These are phyloP conservation scores for Synanthedon formicaeformis DNA, from an alignment of 2,888 invertebrate species.

Conservation along the genomic window DNA sequence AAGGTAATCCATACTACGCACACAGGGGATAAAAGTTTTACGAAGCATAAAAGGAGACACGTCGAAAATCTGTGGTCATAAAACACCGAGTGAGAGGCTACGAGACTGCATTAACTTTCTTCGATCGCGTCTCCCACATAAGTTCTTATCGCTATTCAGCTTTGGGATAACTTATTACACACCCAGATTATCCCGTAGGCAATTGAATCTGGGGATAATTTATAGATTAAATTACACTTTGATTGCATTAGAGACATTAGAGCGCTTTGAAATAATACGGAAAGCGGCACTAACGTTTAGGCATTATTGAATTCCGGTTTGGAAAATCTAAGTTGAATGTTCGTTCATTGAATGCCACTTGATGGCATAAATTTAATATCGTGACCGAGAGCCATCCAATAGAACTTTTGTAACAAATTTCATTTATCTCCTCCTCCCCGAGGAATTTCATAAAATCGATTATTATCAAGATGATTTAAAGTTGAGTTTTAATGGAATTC, in stretches of 20 bases:
- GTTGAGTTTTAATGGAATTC: slow-evolving; percentile 31
- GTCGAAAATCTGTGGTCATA: slow-evolving; percentile 48
- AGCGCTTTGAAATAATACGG: not conserved
- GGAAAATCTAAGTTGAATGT: slow-evolving; percentile 54
- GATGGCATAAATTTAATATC: slow-evolving; percentile 67
- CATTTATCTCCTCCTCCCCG: slow-evolving; percentile 50
- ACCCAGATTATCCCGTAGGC: not conserved
- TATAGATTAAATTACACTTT: not conserved
- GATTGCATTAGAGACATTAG: not conserved
- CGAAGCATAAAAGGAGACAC: slow-evolving; percentile 47
- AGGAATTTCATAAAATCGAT: slow-evolving; percentile 62
- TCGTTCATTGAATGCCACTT: slow-evolving; percentile 55
- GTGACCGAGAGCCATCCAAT: slow-evolving; percentile 48
- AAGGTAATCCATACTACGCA: not conserved
- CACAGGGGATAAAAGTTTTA: slow-evolving; percentile 42
- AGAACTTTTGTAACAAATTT: slow-evolving; percentile 66
- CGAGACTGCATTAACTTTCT: not conserved
- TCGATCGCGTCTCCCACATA: not conserved
- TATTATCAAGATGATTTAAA: slow-evolving; percentile 56
- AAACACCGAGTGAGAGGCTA: slow-evolving; percentile 20
- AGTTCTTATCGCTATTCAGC: not conserved
- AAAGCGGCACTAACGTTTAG: not conserved
- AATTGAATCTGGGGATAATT: not conserved
- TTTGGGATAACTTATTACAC: not conserved
- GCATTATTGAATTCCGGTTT: slow-evolving; percentile 42